A percentile compares a stretch with the other conserved stretches of the same genome.
Evolutionary conservation across 2,888 invertebrate genomes (phyloP).

Genomic region (Labia minor): DNA sequence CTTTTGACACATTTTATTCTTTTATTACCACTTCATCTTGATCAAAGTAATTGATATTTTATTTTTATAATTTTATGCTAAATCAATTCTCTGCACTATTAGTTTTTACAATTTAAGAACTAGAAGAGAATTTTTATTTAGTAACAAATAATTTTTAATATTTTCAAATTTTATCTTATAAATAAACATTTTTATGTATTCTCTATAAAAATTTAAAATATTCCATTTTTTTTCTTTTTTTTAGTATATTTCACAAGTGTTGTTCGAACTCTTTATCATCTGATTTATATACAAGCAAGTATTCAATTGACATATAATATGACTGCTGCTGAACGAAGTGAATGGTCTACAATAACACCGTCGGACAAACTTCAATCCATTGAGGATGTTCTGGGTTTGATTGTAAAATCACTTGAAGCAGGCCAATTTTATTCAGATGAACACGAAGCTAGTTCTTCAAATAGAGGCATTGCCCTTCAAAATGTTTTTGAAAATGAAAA

Average conservation of each 20-base stretch:
- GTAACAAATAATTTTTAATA: background rate
- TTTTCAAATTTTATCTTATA: background rate
- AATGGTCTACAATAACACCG: constrained; percentile 29
- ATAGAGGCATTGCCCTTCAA: constrained; percentile 27
- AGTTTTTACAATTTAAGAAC: background rate
- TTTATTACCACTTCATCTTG: constrained; percentile 71
- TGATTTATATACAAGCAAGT: constrained; percentile 80
- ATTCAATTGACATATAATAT: constrained; percentile 63
- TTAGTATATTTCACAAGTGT: constrained; percentile 80
- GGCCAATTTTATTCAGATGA: constrained; percentile 46
- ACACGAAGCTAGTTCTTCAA: constrained; percentile 29
- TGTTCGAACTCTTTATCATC: constrained; percentile 77
- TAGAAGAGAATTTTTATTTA: background rate
- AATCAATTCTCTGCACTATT: no score
- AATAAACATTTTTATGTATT: background rate
- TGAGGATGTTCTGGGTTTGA: constrained; percentile 36
- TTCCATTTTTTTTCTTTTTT: constrained; percentile 32
- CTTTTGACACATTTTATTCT: constrained; percentile 78
- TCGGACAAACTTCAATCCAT: constrained; percentile 33
- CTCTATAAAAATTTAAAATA: no score
- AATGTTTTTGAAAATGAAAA: constrained; percentile 30
- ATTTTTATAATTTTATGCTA: background rate
- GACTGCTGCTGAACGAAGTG: constrained; percentile 49
- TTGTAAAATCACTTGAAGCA: constrained; percentile 42
- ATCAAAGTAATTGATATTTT: constrained; percentile 61